Base-by-base conservation (phyloP, 1,140 invertebrate genomes). In the Rhopalosiphum padi region DNA sequence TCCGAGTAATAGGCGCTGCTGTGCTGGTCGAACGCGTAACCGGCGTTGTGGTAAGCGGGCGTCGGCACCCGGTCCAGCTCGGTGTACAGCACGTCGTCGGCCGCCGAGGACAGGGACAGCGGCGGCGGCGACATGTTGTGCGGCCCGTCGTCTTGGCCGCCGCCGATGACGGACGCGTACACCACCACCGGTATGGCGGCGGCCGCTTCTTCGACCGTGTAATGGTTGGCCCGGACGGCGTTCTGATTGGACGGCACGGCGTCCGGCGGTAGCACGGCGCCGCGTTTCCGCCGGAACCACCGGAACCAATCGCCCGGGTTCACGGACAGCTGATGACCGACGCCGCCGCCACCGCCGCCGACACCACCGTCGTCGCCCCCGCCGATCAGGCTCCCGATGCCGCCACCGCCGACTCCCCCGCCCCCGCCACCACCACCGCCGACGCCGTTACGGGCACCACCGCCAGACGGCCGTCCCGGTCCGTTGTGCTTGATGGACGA, bases 261-360 rank as follows among this genome's bases (percentile, higher is more conserved):
- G 82, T 93, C 82, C 68, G 91, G 91, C 82, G 91, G 91, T 35
- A 93, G 23, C 82, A 83, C 91, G 51, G 48, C 91, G 37, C 91
- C 68, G 23, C 91, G 91, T 93, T 93, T 93, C 82, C 91, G 91
- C 48, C 91, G 91, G 91, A 93, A 93, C 91, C 91, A 93, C 91
- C 91, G 91, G 77, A 93, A 93, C 91, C 91, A 93, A 93, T 93
- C 91, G 77, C 77, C 82, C 77, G 91, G 91, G 48, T 93, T 93
- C 82, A 93, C 77, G 77, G 82, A 93, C 91, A 93, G 91, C 21
- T 93, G 60, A 68, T 68, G 91, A 5, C 91, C 77, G 77, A 46
- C 91, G 35, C 30, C 77, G 35, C 77, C 68, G 30, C 23, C 77
- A 8, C 41, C 60, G 35, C n/a, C 87, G 37, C 89, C 55, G 37